Evolutionary conservation across 2,888 invertebrate genomes (phyloP).

Genomic region (Dinocampus coccinellae): DNA sequence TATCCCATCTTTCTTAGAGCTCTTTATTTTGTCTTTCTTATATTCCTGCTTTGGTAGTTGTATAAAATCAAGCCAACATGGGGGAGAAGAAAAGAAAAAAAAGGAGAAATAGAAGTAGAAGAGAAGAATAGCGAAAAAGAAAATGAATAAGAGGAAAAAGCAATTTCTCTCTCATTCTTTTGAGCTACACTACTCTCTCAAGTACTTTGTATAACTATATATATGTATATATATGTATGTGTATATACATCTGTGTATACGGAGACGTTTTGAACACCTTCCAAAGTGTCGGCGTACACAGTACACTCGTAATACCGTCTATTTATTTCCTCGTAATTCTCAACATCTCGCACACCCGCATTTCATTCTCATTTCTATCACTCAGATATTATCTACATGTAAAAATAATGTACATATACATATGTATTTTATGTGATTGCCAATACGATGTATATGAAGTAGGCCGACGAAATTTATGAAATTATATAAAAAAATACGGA

Average conservation of each 20-base stretch:
- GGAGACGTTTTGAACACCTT: slow-evolving; percentile 46
- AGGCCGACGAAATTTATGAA: too few species aligned
- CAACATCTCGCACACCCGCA: slow-evolving; percentile 24
- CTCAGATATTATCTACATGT: not conserved
- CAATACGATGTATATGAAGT: too few species aligned
- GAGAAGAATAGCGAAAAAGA: not conserved
- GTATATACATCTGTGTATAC: slow-evolving; percentile 7
- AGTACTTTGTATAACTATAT: not conserved
- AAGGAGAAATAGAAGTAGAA: not conserved
- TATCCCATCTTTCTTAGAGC: too few species aligned
- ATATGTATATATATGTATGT: not conserved
- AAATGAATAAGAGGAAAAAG: not conserved
- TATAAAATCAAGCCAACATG: not conserved
- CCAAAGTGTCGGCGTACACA: slow-evolving; percentile 41
- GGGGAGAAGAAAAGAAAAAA: not conserved
- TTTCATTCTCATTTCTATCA: slow-evolving; percentile 4
- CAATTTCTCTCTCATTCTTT: not conserved
- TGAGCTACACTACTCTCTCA: too few species aligned
- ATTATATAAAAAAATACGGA: too few species aligned
- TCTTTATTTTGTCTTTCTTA: not conserved
- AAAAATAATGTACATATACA: not conserved
- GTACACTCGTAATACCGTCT: slow-evolving; percentile 41
- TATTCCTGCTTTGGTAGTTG: not conserved
- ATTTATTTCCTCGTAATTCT: slow-evolving; percentile 48
- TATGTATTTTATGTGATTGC: slow-evolving; percentile 17